Base-by-base conservation (phyloP, 2,113 vertebrate species). In the Carassius auratus region DNA sequence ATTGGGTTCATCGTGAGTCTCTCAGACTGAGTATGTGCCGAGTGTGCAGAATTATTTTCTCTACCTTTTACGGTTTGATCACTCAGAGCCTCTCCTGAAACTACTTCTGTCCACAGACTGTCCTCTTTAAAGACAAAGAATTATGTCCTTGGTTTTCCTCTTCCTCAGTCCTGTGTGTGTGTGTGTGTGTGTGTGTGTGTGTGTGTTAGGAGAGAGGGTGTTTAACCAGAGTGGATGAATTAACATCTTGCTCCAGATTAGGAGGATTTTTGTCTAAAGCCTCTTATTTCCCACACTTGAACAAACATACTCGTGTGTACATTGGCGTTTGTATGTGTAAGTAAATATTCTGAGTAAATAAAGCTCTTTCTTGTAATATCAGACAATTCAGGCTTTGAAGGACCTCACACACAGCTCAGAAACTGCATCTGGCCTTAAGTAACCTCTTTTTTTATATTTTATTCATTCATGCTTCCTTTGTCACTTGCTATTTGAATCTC, bases 21-120 rank as follows among this genome's bases (percentile, higher is more conserved):
- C 75, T 77, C 17, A 61, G 66, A 68, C 5, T 2, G 33, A 33
- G 48, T 50, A 42, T 38, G 48, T 84, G 68, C 81, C 80, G 76
- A 38, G 59, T 84, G 68, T 26, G 64, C 85, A 73, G 38, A 17
- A 76, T 26, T 42, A 59, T 62, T 52, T 19, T 76, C 19, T 84
- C 21, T 33, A 66, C 88, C 90, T 89, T 90, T 61, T 92, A 84
- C 76, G 88, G 90, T 90, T 89, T 90, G 90, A 87, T 90, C 90
- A 88, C 83, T 89, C 89, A 79, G 89, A 88, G 57, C 45, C 68
- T 88, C 91, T 91, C 89, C 86, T 36, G 90, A 86, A 86, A 87
- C 33, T 89, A 92, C 87, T 87, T 87, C 90, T 90, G 87, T 93
- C 92, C 83, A 92, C 91, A 8, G 77, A 33, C 42, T 75, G 88